A percentile compares a stretch with the other conserved stretches of the same genome.
Conservation (phyloP, 2,888 invertebrate species). For the Eilema sororculum region DNA sequence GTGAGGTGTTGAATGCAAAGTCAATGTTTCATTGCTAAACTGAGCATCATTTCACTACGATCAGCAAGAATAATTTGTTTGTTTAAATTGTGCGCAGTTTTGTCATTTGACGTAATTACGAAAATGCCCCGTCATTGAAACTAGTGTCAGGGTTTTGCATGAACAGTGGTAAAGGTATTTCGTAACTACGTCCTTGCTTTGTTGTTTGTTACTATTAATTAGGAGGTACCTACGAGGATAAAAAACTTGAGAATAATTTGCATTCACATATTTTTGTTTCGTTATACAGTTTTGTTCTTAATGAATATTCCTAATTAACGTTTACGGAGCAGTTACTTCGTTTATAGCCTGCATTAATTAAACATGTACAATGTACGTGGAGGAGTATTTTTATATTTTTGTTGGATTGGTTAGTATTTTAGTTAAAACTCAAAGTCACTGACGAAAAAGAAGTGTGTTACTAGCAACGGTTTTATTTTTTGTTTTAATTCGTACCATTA, state of each 20-base stretch:
- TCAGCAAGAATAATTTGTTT: constrained; percentile 4
- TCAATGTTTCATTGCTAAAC: not conserved
- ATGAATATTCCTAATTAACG: constrained; percentile 37
- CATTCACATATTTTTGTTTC: constrained; percentile 29
- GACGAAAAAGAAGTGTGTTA: not conserved
- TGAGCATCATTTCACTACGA: not conserved
- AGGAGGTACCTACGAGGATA: constrained; percentile 23
- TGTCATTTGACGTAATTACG: constrained; percentile 26
- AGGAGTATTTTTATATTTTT: constrained; percentile 18
- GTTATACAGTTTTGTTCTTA: constrained; percentile 27
- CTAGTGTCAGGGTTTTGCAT: constrained; percentile 49
- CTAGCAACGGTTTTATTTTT: too few relatives aligned
- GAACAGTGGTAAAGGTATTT: constrained; percentile 44
- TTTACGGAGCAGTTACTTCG: constrained; percentile 29
- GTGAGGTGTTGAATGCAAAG: not conserved
- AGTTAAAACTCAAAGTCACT: not conserved
- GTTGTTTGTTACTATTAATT: constrained; percentile 49
- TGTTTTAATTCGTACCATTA: too few relatives aligned
- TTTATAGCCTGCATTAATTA: constrained; percentile 36
- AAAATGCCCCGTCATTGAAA: constrained; percentile 42
- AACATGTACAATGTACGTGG: constrained; percentile 8
- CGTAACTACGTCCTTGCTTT: constrained; percentile 51
- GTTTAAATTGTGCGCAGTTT: not conserved
- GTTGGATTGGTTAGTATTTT: constrained; percentile 3
- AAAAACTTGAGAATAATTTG: constrained; percentile 22